These are phyloP conservation scores for Sinodicranocentrus sp. DNA, from an alignment of 2,888 invertebrate genomes.

Conservation along the genomic window DNA sequence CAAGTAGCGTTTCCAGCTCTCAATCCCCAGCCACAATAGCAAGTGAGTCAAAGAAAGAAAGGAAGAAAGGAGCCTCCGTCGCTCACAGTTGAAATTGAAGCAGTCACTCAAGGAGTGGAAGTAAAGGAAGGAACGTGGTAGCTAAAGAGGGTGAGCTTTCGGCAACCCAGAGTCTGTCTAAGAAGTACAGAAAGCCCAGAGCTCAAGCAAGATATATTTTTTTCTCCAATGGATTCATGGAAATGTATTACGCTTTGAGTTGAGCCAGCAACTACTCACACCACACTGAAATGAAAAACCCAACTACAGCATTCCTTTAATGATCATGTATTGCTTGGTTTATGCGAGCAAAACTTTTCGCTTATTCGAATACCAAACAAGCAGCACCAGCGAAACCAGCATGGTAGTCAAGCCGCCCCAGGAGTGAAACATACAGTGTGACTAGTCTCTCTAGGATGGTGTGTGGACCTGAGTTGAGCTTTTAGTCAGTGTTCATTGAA, in stretches of 20 bases:
- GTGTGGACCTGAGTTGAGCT: background rate
- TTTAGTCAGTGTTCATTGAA: slow-evolving; percentile 51
- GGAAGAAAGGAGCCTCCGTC: too few relatives aligned
- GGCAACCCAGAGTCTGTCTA: slow-evolving; percentile 1
- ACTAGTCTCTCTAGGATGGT: too few relatives aligned
- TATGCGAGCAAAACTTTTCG: too few relatives aligned
- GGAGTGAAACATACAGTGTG: too few relatives aligned
- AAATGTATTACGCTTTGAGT: slow-evolving; percentile 47
- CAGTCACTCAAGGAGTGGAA: background rate
- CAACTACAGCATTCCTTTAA: slow-evolving; percentile 59
- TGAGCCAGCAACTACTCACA: slow-evolving; percentile 59
- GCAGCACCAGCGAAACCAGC: too few relatives aligned
- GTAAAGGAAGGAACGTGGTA: background rate
- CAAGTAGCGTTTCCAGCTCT: too few relatives aligned
- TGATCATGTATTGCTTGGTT: slow-evolving; percentile 11
- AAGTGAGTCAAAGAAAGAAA: slow-evolving; percentile 18
- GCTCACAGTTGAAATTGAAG: slow-evolving; percentile 11
- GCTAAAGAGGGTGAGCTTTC: background rate
- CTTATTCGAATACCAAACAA: too few relatives aligned
- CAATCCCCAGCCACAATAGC: too few relatives aligned
- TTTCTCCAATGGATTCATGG: slow-evolving; percentile 3
- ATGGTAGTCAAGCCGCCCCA: too few relatives aligned
- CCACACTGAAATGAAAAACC: slow-evolving; percentile 61
- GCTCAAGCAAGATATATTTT: background rate
- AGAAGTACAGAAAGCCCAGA: background rate